These are phyloP conservation scores for Burhinus bistriatus DNA, from an alignment of 2,113 vertebrate species.

Conservation along the genomic window DNA sequence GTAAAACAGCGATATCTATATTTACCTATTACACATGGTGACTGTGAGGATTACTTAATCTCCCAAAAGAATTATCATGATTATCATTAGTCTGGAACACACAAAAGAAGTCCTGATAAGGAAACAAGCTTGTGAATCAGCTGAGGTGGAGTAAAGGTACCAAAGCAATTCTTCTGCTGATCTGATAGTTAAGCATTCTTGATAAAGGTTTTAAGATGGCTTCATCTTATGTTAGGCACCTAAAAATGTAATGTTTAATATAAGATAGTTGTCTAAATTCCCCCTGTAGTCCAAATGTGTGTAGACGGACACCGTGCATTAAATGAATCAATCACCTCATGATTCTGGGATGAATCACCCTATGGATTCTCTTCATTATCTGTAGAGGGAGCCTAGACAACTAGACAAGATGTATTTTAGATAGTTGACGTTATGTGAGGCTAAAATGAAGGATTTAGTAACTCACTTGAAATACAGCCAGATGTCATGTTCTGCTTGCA, in stretches of 20 bases:
- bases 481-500: rapidly evolving
- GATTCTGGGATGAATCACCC: not conserved
- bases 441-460: not conserved
- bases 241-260: not conserved
- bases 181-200: not conserved
- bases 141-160: slow-evolving; percentile 10
- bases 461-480: not conserved
- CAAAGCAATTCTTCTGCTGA: slow-evolving; percentile 7
- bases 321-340: not conserved
- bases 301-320: not conserved
- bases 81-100: slow-evolving; percentile 58
- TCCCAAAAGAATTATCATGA: slow-evolving; percentile 54
- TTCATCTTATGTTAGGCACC: not conserved
- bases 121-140: slow-evolving; percentile 29
- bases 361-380: not conserved
- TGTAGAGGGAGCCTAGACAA: not conserved
- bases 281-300: not conserved
- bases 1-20: slow-evolving; percentile 23
- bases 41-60: slow-evolving; percentile 60
- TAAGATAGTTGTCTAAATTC: not conserved
- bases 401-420: not conserved
- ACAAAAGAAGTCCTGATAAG: slow-evolving; percentile 34
- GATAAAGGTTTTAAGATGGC: not conserved
- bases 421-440: not conserved
- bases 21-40: slow-evolving; percentile 27